A percentile compares a stretch with the other conserved stretches of the same genome.
These are phyloP conservation scores for Drosophila azteca DNA, from an alignment of 1,140 invertebrate species.

Conservation along the genomic window DNA sequence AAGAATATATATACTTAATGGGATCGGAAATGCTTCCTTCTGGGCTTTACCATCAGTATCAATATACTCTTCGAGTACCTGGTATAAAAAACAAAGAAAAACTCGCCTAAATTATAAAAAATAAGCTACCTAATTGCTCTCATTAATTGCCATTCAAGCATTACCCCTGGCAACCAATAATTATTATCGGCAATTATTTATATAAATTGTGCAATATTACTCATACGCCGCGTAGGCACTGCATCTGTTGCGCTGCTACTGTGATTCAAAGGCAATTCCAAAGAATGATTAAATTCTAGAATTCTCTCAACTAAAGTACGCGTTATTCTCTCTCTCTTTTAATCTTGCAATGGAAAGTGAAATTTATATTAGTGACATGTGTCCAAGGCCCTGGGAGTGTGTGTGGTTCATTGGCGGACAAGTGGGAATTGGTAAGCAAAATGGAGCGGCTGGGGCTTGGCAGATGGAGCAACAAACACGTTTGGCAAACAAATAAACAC, in stretches of 20 bases:
- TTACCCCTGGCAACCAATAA: conserved; percentile 9
- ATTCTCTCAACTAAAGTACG: background rate
- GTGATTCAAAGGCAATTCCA: conserved; percentile 53
- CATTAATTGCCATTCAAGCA: conserved; percentile 16
- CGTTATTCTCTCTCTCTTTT: background rate
- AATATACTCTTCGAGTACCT: too few relatives aligned
- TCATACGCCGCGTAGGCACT: conserved; percentile 45
- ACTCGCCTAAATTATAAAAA: conserved; percentile 7
- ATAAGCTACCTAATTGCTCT: conserved; percentile 34
- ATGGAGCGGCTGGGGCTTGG: too few relatives aligned
- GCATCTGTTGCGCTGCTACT: conserved; percentile 15
- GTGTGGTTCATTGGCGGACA: conserved; percentile 12
- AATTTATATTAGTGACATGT: too few relatives aligned
- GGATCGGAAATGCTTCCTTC: too few relatives aligned
- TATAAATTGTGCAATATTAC: conserved; percentile 43
- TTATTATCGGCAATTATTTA: conserved; percentile 14
- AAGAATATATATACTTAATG: too few relatives aligned
- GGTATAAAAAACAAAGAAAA: too few relatives aligned
- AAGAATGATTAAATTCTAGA: conserved; percentile 39
- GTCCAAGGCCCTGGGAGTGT: too few relatives aligned
- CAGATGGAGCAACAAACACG: conserved; percentile 32
- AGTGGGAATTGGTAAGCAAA: conserved; percentile 6
- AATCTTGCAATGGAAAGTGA: background rate
- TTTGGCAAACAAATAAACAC: conserved; percentile 45
- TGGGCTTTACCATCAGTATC: too few relatives aligned